phyloP scores from a whole-genome alignment of 2,113 vertebrate species.

The Gasterosteus nipponicus region DNA sequence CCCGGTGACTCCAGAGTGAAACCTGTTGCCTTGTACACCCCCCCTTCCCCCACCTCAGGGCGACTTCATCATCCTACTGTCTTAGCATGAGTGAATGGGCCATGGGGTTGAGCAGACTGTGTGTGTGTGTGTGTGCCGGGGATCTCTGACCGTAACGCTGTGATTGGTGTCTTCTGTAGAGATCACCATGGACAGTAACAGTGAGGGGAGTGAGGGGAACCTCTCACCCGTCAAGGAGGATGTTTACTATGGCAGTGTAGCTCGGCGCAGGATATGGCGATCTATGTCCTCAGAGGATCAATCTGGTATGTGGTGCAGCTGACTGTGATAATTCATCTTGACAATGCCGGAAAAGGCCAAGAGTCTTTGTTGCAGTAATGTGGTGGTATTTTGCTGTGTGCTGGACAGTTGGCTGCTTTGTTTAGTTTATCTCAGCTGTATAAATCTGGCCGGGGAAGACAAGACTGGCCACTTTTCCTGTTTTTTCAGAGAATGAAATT shows the following conservation, averaged over 20 bases:
- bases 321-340: slow-evolving; percentile 62
- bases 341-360: slow-evolving; percentile 60
- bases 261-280: slow-evolving; percentile 86
- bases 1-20: slow-evolving; percentile 72
- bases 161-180: slow-evolving; percentile 89
- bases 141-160: slow-evolving; percentile 79
- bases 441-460: slow-evolving; percentile 68
- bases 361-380: slow-evolving; percentile 54
- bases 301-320: slow-evolving; percentile 86
- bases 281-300: slow-evolving; percentile 86
- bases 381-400: slow-evolving; percentile 57
- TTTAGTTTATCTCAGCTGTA: slow-evolving; percentile 52
- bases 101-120: slow-evolving; percentile 58
- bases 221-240: slow-evolving; percentile 89
- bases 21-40: slow-evolving; percentile 56
- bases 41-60: slow-evolving; percentile 41
- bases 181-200: slow-evolving; percentile 95
- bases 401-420: slow-evolving; percentile 51
- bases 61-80: slow-evolving; percentile 69
- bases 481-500: slow-evolving; percentile 75
- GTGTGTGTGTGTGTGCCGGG: slow-evolving; percentile 63
- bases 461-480: slow-evolving; percentile 67
- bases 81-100: slow-evolving; percentile 74
- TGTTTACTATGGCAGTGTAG: slow-evolving; percentile 91
- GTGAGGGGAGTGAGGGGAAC: slow-evolving; percentile 93